phyloP scores from a whole-genome alignment of 2,888 invertebrate species.

The Lacanobia oleracea region DNA sequence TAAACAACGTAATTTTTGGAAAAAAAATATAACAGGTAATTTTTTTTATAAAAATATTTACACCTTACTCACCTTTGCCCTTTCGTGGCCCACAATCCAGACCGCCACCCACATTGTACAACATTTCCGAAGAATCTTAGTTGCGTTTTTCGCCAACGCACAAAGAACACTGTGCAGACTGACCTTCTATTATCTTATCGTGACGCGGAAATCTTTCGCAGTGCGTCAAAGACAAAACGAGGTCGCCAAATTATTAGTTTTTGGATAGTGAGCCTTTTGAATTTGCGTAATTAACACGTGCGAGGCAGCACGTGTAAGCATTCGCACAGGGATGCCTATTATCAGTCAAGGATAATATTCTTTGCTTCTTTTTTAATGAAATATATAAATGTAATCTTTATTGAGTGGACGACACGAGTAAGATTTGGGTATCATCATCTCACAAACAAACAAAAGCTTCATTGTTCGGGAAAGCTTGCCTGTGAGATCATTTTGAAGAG shows the following conservation, averaged over 20 bases:
- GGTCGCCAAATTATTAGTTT: slow-evolving; percentile 51
- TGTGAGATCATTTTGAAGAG: not conserved
- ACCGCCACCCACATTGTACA: no score
- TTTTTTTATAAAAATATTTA: not conserved
- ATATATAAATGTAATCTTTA: not conserved
- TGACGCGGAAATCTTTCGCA: slow-evolving; percentile 61
- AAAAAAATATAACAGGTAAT: not conserved
- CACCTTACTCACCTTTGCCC: not conserved
- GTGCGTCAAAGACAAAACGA: slow-evolving; percentile 55
- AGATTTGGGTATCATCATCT: not conserved
- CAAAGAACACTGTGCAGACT: slow-evolving; percentile 41
- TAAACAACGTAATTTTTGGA: not conserved
- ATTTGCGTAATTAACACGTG: slow-evolving; percentile 4
- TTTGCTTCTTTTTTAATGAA: not conserved
- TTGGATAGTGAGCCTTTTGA: slow-evolving; percentile 22
- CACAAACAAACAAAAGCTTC: not conserved
- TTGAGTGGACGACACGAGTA: not conserved
- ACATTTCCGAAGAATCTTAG: not conserved
- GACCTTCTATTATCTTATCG: slow-evolving; percentile 63
- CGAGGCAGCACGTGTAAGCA: not conserved
- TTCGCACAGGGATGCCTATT: slow-evolving; percentile 16
- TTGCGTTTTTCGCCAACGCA: slow-evolving; percentile 27
- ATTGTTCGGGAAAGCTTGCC: not conserved
- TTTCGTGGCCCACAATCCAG: not conserved
- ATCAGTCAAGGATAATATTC: not conserved